These are phyloP conservation scores for Pelmatolapia mariae DNA, from an alignment of 2,113 vertebrate genomes.

Conservation along the genomic window DNA sequence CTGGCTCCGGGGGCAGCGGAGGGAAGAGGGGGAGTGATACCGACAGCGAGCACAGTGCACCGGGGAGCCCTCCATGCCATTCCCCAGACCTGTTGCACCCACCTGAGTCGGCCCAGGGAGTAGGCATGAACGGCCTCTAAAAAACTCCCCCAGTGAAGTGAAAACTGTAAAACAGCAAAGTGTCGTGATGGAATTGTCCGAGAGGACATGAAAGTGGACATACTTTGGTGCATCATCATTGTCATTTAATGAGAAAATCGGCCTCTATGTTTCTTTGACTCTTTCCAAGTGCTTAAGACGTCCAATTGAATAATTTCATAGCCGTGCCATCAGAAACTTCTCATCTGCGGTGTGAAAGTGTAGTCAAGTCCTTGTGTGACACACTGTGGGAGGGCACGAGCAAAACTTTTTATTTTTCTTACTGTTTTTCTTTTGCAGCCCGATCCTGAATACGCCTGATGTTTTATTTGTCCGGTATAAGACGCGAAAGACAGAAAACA, in stretches of 20 bases:
- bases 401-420: not conserved
- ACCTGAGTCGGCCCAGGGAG: conserved; percentile 72
- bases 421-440: not conserved
- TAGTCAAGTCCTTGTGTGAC: conserved; percentile 23
- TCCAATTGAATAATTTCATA: conserved; percentile 23
- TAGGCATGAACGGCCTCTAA: conserved; percentile 79
- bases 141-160: conserved; percentile 48
- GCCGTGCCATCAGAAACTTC: conserved; percentile 17
- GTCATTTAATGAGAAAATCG: conserved; percentile 27
- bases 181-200: conserved; percentile 2
- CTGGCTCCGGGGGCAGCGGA: conserved; percentile 77
- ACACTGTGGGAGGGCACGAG: conserved; percentile 11
- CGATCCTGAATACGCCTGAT: not conserved
- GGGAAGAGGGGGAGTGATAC: conserved; percentile 95
- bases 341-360: conserved; percentile 32
- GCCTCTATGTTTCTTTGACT: conserved; percentile 19
- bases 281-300: conserved; percentile 45
- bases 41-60: conserved; percentile 94
- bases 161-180: conserved; percentile 12
- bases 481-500: not conserved
- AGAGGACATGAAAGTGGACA: conserved; percentile 29
- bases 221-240: conserved; percentile 19
- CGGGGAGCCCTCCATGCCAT: conserved; percentile 89
- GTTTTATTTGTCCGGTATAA: conserved; percentile 12
- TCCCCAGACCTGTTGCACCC: conserved; percentile 91